A percentile compares a stretch with the other conserved stretches of the same genome.
Evolutionary conservation across 2,113 vertebrate species (phyloP).

Genomic region (Isurus oxyrinchus): DNA sequence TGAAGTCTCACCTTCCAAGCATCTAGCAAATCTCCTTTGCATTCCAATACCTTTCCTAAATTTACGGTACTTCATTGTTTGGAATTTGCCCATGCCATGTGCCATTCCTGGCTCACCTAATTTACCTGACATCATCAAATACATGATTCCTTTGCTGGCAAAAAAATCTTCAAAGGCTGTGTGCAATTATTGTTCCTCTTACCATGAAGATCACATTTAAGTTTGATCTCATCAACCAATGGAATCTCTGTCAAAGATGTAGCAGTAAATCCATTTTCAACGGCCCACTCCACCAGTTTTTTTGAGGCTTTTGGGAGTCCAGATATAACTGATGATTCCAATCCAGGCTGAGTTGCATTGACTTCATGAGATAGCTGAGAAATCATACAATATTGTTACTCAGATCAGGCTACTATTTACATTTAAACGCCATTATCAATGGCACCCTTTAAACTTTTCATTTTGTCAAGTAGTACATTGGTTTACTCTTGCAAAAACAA

Average conservation of each 20-base stretch:
- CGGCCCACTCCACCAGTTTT: not conserved
- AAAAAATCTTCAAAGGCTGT: not conserved
- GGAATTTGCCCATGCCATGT: not conserved
- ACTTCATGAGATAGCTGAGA: slow-evolving; percentile 6
- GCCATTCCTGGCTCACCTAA: not conserved
- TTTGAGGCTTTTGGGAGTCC: not conserved
- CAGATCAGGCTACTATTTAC: not conserved
- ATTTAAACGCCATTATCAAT: not conserved
- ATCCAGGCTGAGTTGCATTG: not conserved
- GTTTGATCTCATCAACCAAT: not conserved
- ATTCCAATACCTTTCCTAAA: not conserved
- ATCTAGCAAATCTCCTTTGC: not conserved
- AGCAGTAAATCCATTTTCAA: not conserved
- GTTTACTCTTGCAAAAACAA: not conserved
- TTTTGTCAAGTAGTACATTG: not conserved
- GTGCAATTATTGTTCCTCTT: not conserved
- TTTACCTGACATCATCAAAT: not conserved
- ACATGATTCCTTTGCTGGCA: not conserved
- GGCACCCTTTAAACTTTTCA: not conserved
- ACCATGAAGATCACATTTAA: slow-evolving; percentile 2
- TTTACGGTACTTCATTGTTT: not conserved
- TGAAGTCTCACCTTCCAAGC: not conserved
- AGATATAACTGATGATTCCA: not conserved
- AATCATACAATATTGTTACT: slow-evolving; percentile 22
- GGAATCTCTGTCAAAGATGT: slow-evolving; percentile 25